Evolutionary conservation across 2,113 vertebrate genomes (phyloP).

Genomic region (Prochilodus magdalenae): DNA sequence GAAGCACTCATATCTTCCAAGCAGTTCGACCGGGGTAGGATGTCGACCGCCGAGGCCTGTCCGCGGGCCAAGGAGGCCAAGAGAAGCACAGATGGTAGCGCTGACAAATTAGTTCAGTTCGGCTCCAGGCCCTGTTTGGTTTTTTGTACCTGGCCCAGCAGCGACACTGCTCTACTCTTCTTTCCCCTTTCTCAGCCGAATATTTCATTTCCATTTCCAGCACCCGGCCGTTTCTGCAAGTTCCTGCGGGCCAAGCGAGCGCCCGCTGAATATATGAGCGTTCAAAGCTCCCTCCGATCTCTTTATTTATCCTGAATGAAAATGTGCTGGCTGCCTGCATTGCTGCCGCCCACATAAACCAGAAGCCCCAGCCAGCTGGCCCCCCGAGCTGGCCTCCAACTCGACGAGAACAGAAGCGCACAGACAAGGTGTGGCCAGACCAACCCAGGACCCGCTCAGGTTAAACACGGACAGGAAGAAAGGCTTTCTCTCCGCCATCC

Average conservation of each 20-base stretch:
- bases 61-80: conserved; percentile 59
- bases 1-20: conserved; percentile 55
- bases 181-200: conserved; percentile 50
- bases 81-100: conserved; percentile 68
- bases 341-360: conserved; percentile 45
- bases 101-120: conserved; percentile 68
- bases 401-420: conserved; percentile 42
- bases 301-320: conserved; percentile 58
- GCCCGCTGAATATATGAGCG: conserved; percentile 20
- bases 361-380: conserved; percentile 47
- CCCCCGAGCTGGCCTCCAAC: conserved; percentile 2
- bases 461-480: background rate
- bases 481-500: background rate
- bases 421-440: conserved; percentile 49
- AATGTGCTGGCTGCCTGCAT: conserved; percentile 46
- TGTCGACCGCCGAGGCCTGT: conserved; percentile 68
- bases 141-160: conserved; percentile 51
- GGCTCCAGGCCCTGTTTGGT: conserved; percentile 36
- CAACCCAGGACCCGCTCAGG: conserved; percentile 30
- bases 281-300: conserved; percentile 30
- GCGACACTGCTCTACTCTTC: conserved; percentile 29
- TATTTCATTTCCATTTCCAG: conserved; percentile 39
- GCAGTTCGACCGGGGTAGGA: conserved; percentile 52
- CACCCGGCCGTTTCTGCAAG: conserved; percentile 27
- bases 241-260: conserved; percentile 24